These are phyloP conservation scores for Naja naja DNA, from an alignment of 2,113 vertebrate genomes.

Conservation along the genomic window DNA sequence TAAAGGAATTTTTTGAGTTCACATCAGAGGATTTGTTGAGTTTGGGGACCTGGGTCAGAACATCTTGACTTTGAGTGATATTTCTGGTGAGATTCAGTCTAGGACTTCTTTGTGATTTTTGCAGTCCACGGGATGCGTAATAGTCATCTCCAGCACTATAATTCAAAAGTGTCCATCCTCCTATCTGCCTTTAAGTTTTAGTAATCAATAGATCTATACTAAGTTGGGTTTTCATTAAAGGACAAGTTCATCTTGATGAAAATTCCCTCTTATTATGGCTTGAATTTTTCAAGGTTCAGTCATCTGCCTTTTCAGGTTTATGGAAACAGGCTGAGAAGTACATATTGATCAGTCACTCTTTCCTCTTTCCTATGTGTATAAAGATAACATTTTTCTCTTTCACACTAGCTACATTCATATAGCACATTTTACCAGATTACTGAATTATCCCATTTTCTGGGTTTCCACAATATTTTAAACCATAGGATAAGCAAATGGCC, in stretches of 20 bases:
- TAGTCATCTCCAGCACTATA: no score
- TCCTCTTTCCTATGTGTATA: background rate
- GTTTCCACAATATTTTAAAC: background rate
- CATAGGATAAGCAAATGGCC: background rate
- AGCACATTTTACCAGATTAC: background rate
- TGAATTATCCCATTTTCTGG: background rate
- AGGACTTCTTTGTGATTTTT: no score
- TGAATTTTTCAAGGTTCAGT: background rate
- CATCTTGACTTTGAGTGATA: no score
- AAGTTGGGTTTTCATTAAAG: background rate
- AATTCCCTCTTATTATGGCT: background rate
- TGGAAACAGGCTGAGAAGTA: background rate
- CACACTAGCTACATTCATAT: background rate
- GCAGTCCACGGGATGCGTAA: no score
- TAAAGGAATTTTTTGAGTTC: no score
- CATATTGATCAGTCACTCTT: background rate
- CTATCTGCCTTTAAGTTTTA: no score
- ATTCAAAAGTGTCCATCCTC: no score
- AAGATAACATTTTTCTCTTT: background rate
- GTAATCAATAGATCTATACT: background rate
- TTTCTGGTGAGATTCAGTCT: no score
- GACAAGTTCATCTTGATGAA: background rate
- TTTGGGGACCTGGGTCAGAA: no score
- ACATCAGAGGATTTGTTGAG: no score
- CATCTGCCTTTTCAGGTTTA: background rate